These are phyloP conservation scores for Anadara kagoshimensis DNA, from an alignment of 1,140 invertebrate species.

Conservation along the genomic window DNA sequence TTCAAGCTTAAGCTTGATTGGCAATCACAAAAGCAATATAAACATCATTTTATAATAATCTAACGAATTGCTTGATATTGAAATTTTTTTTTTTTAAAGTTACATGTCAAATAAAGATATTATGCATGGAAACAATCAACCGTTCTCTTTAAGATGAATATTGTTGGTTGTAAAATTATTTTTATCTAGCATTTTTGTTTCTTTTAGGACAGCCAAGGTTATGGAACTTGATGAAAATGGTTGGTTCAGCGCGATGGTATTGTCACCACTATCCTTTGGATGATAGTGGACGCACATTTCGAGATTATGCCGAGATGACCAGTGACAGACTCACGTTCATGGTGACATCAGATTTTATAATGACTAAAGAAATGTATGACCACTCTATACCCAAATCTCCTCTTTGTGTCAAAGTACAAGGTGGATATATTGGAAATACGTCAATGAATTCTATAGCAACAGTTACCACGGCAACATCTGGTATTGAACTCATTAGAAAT, in stretches of 20 bases:
- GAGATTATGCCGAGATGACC: slow-evolving; percentile 48
- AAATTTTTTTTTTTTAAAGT: no score
- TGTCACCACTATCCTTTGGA: slow-evolving; percentile 43
- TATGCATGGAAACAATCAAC: no score
- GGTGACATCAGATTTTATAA: slow-evolving; percentile 29
- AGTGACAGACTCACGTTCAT: slow-evolving; percentile 45
- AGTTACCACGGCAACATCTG: slow-evolving; percentile 11
- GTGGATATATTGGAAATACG: slow-evolving; percentile 44
- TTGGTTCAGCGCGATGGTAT: slow-evolving; percentile 40
- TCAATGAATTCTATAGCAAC: slow-evolving; percentile 42
- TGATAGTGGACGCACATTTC: slow-evolving; percentile 42
- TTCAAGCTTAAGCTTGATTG: no score
- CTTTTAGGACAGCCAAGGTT: slow-evolving; percentile 42
- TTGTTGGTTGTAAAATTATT: no score
- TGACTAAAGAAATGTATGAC: slow-evolving; percentile 31
- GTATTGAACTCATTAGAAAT: slow-evolving; percentile 34
- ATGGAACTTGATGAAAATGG: slow-evolving; percentile 50
- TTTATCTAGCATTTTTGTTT: background rate
- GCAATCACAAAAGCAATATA: no score
- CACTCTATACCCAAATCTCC: slow-evolving; percentile 16
- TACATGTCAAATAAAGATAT: no score
- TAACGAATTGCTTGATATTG: no score
- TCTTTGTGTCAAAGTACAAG: slow-evolving; percentile 27
- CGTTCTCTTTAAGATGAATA: no score
- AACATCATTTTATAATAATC: no score